A percentile compares a stretch with the other conserved stretches of the same genome.
These are phyloP conservation scores for Pithys albifrons DNA, from an alignment of 2,113 vertebrate genomes.

Conservation along the genomic window DNA sequence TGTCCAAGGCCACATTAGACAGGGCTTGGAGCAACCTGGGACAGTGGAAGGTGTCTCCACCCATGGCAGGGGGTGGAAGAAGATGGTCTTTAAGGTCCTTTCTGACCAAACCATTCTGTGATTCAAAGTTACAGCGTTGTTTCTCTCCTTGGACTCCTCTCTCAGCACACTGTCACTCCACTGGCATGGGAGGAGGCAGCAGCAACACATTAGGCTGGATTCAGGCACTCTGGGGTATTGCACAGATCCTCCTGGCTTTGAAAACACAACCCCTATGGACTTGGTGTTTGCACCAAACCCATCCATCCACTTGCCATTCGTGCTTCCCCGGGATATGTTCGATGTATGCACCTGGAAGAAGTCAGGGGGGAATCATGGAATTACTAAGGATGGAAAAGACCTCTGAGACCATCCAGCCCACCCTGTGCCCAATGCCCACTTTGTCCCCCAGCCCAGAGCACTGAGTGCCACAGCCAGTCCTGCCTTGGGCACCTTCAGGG, in stretches of 20 bases:
- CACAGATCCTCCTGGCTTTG: not conserved
- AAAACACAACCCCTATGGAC: not conserved
- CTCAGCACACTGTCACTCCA: not conserved
- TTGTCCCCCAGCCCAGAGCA: no score
- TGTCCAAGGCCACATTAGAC: no score
- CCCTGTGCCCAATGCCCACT: fast-evolving
- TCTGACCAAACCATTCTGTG: not conserved
- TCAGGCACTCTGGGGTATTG: not conserved
- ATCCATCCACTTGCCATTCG: not conserved
- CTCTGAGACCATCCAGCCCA: not conserved
- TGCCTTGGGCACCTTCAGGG: not conserved
- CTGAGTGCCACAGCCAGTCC: not conserved
- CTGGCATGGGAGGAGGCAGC: not conserved
- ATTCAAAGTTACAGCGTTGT: fast-evolving
- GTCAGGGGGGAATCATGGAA: not conserved
- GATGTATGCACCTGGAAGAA: not conserved
- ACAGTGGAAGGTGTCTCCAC: no score
- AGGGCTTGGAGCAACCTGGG: no score
- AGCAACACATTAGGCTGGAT: not conserved
- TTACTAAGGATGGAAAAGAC: not conserved
- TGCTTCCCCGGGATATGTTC: no score
- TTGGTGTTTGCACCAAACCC: not conserved
- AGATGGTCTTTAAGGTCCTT: no score
- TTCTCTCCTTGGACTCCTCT: not conserved
- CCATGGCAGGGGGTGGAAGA: no score